Evolutionary conservation across 2,113 vertebrate genomes (phyloP).

Genomic region (Onychostoma macrolepis): DNA sequence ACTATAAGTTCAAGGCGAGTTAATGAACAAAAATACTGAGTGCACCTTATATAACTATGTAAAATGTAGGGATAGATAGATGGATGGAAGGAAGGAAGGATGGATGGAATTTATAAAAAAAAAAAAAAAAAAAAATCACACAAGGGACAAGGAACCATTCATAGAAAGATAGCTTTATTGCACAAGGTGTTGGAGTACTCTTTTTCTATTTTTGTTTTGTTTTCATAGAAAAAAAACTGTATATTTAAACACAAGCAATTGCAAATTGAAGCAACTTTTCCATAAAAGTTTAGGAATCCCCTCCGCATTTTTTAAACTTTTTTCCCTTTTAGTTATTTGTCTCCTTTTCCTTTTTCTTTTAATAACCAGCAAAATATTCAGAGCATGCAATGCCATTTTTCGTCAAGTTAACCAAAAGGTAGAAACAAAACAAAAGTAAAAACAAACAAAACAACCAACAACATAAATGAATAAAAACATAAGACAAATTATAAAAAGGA

Average conservation of each 20-base stretch:
- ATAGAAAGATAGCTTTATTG: conserved; percentile 99
- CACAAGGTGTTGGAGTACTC: conserved; percentile 92
- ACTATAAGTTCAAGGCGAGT: too few relatives aligned
- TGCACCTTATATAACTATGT: too few relatives aligned
- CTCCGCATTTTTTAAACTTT: conserved; percentile 71
- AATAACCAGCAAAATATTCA: conserved; percentile 88
- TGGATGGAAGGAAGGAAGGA: too few relatives aligned
- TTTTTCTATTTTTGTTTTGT: conserved; percentile 87
- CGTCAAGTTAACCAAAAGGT: conserved; percentile 64
- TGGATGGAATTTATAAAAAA: background rate
- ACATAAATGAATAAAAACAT: conserved; percentile 61
- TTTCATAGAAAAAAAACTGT: conserved; percentile 94
- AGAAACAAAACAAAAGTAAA: conserved; percentile 65
- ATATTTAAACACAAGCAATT: conserved; percentile 98
- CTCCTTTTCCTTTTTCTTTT: conserved; percentile 77
- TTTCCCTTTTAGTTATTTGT: conserved; percentile 66
- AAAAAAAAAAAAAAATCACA: background rate
- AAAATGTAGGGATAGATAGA: too few relatives aligned
- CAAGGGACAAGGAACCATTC: conserved; percentile 58
- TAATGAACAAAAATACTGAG: too few relatives aligned
- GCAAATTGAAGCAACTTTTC: conserved; percentile 92
- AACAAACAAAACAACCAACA: conserved; percentile 69
- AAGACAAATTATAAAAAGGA: conserved; percentile 66
- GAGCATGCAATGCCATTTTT: conserved; percentile 90
- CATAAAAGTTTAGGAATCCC: conserved; percentile 78